A percentile compares a stretch with the other conserved stretches of the same genome.
Evolutionary conservation across 2,888 invertebrate genomes (phyloP).

Genomic region (Harpalus rufipes): DNA sequence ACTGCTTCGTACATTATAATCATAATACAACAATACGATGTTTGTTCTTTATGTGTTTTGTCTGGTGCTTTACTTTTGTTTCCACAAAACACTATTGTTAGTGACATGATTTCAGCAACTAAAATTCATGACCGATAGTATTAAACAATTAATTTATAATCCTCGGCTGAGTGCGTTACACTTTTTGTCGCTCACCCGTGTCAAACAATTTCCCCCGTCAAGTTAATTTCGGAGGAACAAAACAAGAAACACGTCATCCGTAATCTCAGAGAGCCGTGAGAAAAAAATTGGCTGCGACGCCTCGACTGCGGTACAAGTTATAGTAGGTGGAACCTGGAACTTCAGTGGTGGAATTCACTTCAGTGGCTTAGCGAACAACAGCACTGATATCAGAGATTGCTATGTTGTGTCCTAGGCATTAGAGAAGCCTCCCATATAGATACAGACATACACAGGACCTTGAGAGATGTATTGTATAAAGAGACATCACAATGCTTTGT

Average conservation of each 20-base stretch:
- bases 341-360: not conserved
- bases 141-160: constrained; percentile 48
- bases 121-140: constrained; percentile 7
- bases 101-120: constrained; percentile 8
- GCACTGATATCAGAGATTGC: not conserved
- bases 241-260: constrained; percentile 47
- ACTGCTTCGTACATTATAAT: not conserved
- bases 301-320: not conserved
- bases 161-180: constrained; percentile 28
- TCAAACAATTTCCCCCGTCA: constrained; percentile 37
- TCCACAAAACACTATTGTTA: not conserved
- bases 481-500: not conserved
- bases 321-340: not conserved
- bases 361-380: not conserved
- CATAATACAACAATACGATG: not conserved
- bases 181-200: constrained; percentile 24
- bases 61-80: not conserved
- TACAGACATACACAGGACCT: not conserved
- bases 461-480: not conserved
- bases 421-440: not conserved
- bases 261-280: constrained; percentile 21
- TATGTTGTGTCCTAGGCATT: not conserved
- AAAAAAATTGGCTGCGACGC: constrained; percentile 20
- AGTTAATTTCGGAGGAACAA: constrained; percentile 43
- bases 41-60: constrained; percentile 19